Conservation (phyloP, 2,113 vertebrate genomes). For the Lasiurus borealis region DNA sequence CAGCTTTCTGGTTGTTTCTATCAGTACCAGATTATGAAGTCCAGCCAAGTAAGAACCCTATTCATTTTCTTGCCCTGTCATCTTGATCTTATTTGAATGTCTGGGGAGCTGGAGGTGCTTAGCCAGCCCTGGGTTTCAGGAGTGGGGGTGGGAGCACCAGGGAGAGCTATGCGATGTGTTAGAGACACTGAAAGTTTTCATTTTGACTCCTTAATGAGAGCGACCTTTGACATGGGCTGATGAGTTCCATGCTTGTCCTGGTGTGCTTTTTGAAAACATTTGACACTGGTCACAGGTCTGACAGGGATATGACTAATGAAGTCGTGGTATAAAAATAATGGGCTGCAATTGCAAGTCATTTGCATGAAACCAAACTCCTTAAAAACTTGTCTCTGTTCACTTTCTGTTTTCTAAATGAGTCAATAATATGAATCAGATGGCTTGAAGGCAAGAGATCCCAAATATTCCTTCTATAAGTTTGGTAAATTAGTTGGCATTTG, state of each 20-base stretch:
- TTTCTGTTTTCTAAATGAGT: conserved; percentile 92
- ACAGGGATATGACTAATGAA: conserved; percentile 99
- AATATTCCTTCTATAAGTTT: conserved; percentile 89
- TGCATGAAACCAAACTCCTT: conserved; percentile 90
- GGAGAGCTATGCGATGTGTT: conserved; percentile 90
- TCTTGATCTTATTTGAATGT: conserved; percentile 93
- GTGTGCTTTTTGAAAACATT: conserved; percentile 93
- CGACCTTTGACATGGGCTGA: conserved; percentile 96
- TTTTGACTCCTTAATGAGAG: conserved; percentile 99
- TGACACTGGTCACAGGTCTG: conserved; percentile 94
- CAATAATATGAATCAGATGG: conserved; percentile 93
- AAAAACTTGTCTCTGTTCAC: conserved; percentile 93
- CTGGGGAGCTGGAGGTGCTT: conserved; percentile 90
- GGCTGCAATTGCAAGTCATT: conserved; percentile 92
- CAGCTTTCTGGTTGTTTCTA: conserved; percentile 91
- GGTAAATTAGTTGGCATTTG: conserved; percentile 92
- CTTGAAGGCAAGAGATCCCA: conserved; percentile 88
- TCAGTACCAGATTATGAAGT: conserved; percentile 90
- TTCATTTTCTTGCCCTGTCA: conserved; percentile 90
- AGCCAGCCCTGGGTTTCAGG: conserved; percentile 84
- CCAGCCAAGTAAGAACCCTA: conserved; percentile 88
- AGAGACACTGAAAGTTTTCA: conserved; percentile 98
- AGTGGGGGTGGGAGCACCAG: conserved; percentile 87
- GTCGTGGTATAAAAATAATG: conserved; percentile 97
- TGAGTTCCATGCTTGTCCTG: conserved; percentile 99